Evolutionary conservation across 2,113 vertebrate genomes (phyloP), one percentile per base, ranked within the genome.

Genomic region (Gobius niger): DNA sequence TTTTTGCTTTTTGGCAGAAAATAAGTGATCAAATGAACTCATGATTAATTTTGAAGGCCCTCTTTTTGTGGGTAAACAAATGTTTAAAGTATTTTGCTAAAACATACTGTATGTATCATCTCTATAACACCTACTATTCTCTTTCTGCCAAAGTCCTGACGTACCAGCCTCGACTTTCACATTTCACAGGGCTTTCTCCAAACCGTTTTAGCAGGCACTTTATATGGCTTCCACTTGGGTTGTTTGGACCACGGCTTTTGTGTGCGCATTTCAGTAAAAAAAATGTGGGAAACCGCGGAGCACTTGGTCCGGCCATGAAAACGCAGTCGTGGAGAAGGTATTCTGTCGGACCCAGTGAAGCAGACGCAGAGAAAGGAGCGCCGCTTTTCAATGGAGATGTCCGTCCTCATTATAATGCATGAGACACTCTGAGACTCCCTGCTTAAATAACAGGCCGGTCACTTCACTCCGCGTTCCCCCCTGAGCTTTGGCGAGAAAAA

Each of bases 401-500:
- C 78, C 57, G 65, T 72, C 81, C 81, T 83, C 80, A 89, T 88
- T 87, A 87, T 68, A 80, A 88, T 87, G 85, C 88, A 81, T 74
- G 73, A 83, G 76, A 76, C 80, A 68, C 78, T 87, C 82, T 64
- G 75, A 77, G 82, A 84, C 78, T 72, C 68, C 71, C 70, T 1
- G 34, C 68, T 82, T 73, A 73, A 90, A 84, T 68, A 82, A 85
- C 62, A 63, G n/a, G 60, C 53, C 9, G 82, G 68, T 49, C 67
- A 76, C 71, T 54, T 72, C 73, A 51, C 61, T 59, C 74, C 63
- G 46, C 15, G 2, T 68, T 73, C 64, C 59, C 68, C 34, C 1
- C 24, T 34, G 24, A 47, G 56, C 67, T 63, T 46, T 18, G 54
- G 65, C 44, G 65, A 44, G 18, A 4, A 54, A 73, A 54, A 73